phyloP scores from a whole-genome alignment of 2,113 vertebrate species.

The Diphyllodes magnificus region DNA sequence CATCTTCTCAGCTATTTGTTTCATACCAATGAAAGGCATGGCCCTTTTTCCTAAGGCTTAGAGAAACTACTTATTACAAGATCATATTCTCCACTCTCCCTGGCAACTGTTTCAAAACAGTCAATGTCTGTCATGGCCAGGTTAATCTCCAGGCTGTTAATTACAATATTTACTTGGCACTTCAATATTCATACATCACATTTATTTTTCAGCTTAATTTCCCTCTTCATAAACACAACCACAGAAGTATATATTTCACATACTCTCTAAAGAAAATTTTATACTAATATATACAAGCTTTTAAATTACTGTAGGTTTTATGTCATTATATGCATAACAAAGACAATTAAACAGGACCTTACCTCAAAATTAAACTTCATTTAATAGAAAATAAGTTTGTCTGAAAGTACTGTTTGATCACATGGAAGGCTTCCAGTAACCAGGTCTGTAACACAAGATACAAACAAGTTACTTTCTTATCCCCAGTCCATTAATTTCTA shows the following conservation, averaged over 20 bases:
- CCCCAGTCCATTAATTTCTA: neutral
- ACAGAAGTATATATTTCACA: neutral
- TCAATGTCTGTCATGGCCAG: neutral
- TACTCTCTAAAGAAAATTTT: neutral
- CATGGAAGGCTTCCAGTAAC: conserved; percentile 26
- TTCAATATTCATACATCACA: neutral
- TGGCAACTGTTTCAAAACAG: conserved; percentile 34
- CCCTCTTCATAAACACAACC: neutral
- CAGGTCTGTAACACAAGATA: conserved; percentile 35
- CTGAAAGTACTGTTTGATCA: conserved; percentile 12
- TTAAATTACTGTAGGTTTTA: neutral
- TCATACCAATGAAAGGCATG: conserved; percentile 9
- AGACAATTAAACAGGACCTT: conserved; percentile 8
- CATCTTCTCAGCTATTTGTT: neutral
- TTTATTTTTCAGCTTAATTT: neutral
- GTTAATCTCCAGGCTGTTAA: neutral
- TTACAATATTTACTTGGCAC: neutral
- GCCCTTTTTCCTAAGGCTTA: neutral
- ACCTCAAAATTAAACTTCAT: conserved; percentile 57
- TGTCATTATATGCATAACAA: neutral
- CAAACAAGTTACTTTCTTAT: neutral
- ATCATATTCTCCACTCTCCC: neutral
- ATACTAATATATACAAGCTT: neutral
- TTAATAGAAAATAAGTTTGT: neutral
- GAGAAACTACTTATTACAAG: neutral